Conservation (phyloP, 1,140 invertebrate genomes). For the Drosophila rufa region DNA sequence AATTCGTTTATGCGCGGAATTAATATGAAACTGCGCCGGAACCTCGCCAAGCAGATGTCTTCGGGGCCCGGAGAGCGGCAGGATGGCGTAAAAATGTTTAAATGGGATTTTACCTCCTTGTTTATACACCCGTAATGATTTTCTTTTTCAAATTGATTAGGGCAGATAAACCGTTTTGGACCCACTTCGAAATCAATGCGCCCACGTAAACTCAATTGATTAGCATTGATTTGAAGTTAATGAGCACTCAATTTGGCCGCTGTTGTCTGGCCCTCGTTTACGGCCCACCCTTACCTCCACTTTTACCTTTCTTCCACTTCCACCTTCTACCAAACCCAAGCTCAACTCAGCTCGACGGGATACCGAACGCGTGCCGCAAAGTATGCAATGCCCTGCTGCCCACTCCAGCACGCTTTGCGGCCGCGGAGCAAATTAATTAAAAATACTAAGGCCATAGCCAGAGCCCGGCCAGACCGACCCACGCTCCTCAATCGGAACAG, state of each 20-base stretch:
- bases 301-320: constrained; percentile 1
- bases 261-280: constrained; percentile 15
- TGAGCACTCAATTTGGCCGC: constrained; percentile 66
- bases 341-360: constrained; percentile 5
- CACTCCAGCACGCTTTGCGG: constrained; percentile 48
- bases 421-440: constrained; percentile 75
- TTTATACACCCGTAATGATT: neutral
- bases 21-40: constrained; percentile 38
- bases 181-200: constrained; percentile 5
- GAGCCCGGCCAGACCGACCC: constrained; percentile 52
- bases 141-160: constrained; percentile 2
- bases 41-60: neutral
- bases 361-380: constrained; percentile 58
- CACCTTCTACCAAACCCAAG: neutral
- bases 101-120: neutral
- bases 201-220: constrained; percentile 53
- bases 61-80: neutral
- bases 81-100: neutral
- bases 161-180: constrained; percentile 7
- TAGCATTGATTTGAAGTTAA: constrained; percentile 78
- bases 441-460: constrained; percentile 72
- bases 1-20: constrained; percentile 59
- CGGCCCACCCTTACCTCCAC: constrained; percentile 1
- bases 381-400: constrained; percentile 58
- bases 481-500: constrained; percentile 22